phyloP scores from a whole-genome alignment of 2,888 invertebrate genomes.

The Leucophenga maculata region DNA sequence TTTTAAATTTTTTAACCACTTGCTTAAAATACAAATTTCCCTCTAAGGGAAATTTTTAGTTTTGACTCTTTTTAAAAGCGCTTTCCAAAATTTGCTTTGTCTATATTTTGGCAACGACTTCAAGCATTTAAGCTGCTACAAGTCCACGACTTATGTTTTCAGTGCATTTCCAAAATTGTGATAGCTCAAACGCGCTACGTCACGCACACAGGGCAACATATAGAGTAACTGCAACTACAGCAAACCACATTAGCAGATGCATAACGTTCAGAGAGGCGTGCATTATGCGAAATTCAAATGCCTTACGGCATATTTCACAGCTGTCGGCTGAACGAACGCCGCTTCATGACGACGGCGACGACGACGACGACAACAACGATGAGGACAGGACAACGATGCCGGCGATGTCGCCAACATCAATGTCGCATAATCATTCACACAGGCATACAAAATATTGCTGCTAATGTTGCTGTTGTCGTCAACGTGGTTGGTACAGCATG shows the following conservation, averaged over 20 bases:
- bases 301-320: conserved; percentile 66
- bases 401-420: conserved; percentile 21
- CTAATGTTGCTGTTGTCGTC: conserved; percentile 5
- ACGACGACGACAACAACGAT: background rate
- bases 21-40: no score
- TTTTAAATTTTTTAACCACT: no score
- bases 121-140: background rate
- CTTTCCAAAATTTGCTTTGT: no score
- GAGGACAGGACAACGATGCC: background rate
- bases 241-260: conserved; percentile 33
- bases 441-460: conserved; percentile 25
- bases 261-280: conserved; percentile 57
- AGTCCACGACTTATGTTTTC: background rate
- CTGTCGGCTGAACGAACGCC: conserved; percentile 46
- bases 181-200: background rate
- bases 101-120: no score
- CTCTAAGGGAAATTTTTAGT: no score
- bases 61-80: no score
- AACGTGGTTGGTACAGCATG: conserved; percentile 21
- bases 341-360: background rate
- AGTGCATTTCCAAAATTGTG: no score
- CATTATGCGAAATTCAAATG: conserved; percentile 67
- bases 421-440: conserved; percentile 33
- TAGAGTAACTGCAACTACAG: conserved; percentile 18
- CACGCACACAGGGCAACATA: background rate